Evolutionary conservation across 2,888 invertebrate genomes (phyloP), one percentile per base, ranked within the genome.

Genomic region (Ditula angustiorana): DNA sequence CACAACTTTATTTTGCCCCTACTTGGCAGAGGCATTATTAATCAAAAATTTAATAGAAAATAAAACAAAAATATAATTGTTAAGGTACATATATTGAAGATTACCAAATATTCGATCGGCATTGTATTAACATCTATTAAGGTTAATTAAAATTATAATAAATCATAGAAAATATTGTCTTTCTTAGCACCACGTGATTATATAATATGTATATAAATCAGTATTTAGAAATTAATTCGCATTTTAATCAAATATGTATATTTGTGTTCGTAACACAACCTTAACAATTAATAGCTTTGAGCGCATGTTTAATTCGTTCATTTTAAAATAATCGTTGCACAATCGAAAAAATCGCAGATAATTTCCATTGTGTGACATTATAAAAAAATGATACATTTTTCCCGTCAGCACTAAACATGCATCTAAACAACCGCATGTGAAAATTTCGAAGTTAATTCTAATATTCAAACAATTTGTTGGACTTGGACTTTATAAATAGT

Each of bases 21-120:
- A n/a, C n/a, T n/a, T n/a, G n/a, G n/a, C n/a, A n/a, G n/a, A n/a
- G n/a, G n/a, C n/a, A n/a, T n/a, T n/a, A n/a, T n/a, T n/a, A n/a
- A n/a, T n/a, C n/a, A n/a, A 2, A 8, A 19, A 0, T 2, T 7
- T 2, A 1, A 5, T 16, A 13, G 35, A 11, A 16, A 41, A 19
- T 35, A 33, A 33, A 13, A 33, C 11, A 21, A 33, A 33, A 21
- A n/a, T n/a, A 23, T 37, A 74, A 82, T 81, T 86, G 87, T 88
- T 88, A 86, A 81, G 71, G 77, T 85, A 83, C 80, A 80, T 88
- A 82, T 89, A 88, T 86, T 87, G 81, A 83, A 70, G 73, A 74
- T 72, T 75, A 81, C 82, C 81, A 83, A 84, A 76, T 73, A 78
- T 73, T 76, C 78, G 78, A 79, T 78, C 74, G 77, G 74, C 79